Evolutionary conservation across 2,888 invertebrate species (phyloP).

Genomic region (Brachynemurus nebulosus): DNA sequence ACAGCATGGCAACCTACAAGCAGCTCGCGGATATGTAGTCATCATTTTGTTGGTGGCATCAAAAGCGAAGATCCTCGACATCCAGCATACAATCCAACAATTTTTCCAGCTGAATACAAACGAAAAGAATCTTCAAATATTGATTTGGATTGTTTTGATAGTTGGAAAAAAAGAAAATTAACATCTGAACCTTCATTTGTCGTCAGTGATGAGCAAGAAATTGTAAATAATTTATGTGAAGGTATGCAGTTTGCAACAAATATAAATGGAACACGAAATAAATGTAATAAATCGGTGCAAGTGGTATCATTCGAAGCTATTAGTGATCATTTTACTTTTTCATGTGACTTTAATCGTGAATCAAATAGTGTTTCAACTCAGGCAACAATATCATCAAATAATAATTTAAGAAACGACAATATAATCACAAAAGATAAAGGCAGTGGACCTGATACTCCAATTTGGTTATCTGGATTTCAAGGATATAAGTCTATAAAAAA

Average conservation of each 20-base stretch:
- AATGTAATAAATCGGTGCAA: not conserved
- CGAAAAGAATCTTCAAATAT: slow-evolving; percentile 2
- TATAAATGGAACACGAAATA: not conserved
- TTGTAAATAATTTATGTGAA: not conserved
- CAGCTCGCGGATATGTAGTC: slow-evolving; percentile 11
- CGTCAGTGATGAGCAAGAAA: not conserved
- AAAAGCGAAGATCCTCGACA: slow-evolving; percentile 11
- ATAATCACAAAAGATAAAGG: not conserved
- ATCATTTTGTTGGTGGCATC: slow-evolving; percentile 14
- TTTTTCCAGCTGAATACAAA: not conserved
- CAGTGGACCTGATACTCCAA: not conserved
- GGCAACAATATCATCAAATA: slow-evolving; percentile 1
- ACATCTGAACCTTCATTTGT: not conserved
- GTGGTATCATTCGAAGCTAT: not conserved
- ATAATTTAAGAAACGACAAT: not conserved
- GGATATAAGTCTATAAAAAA: not conserved
- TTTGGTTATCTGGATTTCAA: not conserved
- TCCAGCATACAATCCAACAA: slow-evolving; percentile 11
- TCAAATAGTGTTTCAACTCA: slow-evolving; percentile 3
- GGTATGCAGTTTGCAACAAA: not conserved
- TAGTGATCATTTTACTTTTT: not conserved
- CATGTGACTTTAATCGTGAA: slow-evolving; percentile 4
- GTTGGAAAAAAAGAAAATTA: slow-evolving; percentile 1
- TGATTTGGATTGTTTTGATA: not conserved
- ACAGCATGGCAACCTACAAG: slow-evolving; percentile 12